Percentiles rank a stretch among this genome's conserved stretches.
These are phyloP conservation scores for Protobothrops flavoviridis DNA, from an alignment of 2,113 vertebrate species.

Conservation along the genomic window DNA sequence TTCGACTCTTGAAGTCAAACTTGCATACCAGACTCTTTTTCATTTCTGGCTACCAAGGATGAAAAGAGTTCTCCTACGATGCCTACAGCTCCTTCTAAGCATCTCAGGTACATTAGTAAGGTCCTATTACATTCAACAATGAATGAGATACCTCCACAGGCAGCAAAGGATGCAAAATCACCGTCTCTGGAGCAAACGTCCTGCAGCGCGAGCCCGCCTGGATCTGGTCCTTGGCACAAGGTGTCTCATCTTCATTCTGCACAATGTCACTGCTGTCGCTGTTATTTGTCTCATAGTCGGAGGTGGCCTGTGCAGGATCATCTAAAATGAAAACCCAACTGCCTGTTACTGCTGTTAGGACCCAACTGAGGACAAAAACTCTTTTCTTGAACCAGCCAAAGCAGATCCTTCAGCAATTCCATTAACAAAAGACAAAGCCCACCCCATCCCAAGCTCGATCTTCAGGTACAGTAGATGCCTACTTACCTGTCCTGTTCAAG, in stretches of 20 bases:
- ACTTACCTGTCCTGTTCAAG: conserved; percentile 80
- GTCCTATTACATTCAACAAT: rapidly evolving
- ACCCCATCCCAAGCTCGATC: background rate
- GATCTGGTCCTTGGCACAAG: conserved; percentile 69
- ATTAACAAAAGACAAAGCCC: background rate
- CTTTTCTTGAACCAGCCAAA: background rate
- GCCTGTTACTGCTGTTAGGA: background rate
- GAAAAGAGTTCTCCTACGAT: background rate
- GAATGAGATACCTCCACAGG: conserved; percentile 62
- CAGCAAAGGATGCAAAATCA: conserved; percentile 69
- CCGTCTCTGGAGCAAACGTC: conserved; percentile 69
- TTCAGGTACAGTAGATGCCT: background rate
- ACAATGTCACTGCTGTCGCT: conserved; percentile 92
- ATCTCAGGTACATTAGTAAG: rapidly evolving
- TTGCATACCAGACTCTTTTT: background rate
- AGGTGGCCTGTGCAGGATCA: conserved; percentile 82
- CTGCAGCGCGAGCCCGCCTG: conserved; percentile 57
- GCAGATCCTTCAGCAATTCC: background rate
- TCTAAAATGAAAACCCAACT: conserved; percentile 70
- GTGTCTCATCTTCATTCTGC: conserved; percentile 82
- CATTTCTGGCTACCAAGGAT: background rate
- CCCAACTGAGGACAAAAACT: background rate
- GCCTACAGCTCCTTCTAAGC: background rate
- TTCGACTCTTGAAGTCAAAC: background rate
- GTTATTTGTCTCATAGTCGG: conserved; percentile 95